These are phyloP conservation scores for Dermatemys mawii DNA, from an alignment of 2,113 vertebrate species.

Conservation along the genomic window DNA sequence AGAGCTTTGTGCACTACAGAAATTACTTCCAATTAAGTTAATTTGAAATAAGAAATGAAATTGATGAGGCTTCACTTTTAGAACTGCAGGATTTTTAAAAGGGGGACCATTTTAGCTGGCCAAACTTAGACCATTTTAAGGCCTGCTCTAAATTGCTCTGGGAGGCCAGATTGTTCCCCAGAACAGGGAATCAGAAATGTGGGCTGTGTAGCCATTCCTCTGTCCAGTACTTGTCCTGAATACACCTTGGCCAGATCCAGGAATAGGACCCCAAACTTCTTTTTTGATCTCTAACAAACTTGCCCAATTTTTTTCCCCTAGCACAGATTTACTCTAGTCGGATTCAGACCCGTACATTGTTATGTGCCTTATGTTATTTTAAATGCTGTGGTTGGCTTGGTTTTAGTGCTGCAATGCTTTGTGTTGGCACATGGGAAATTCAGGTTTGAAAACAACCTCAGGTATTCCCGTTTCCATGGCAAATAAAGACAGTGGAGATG, in stretches of 20 bases:
- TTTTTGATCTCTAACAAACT: not conserved
- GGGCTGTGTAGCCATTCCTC: not conserved
- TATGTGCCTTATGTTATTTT: not conserved
- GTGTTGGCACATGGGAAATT: not conserved
- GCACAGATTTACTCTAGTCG: not conserved
- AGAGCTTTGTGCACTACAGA: conserved; percentile 27
- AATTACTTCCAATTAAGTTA: conserved; percentile 39
- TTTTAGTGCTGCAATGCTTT: not conserved
- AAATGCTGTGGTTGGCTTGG: not conserved
- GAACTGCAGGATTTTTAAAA: too few species aligned
- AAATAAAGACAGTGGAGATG: not conserved
- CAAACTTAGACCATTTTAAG: not conserved
- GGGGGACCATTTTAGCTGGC: too few species aligned
- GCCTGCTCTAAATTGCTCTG: not conserved
- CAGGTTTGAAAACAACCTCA: not conserved
- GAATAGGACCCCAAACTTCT: not conserved
- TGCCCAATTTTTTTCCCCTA: not conserved
- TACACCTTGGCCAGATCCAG: not conserved
- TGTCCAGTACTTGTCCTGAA: not conserved
- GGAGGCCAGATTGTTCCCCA: not conserved
- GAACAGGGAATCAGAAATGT: not conserved
- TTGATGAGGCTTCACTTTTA: not conserved
- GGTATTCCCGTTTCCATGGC: not conserved
- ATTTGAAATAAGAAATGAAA: conserved; percentile 3
- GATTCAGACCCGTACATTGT: not conserved